phyloP scores from a whole-genome alignment of 2,113 vertebrate species.

The Oriolus oriolus region DNA sequence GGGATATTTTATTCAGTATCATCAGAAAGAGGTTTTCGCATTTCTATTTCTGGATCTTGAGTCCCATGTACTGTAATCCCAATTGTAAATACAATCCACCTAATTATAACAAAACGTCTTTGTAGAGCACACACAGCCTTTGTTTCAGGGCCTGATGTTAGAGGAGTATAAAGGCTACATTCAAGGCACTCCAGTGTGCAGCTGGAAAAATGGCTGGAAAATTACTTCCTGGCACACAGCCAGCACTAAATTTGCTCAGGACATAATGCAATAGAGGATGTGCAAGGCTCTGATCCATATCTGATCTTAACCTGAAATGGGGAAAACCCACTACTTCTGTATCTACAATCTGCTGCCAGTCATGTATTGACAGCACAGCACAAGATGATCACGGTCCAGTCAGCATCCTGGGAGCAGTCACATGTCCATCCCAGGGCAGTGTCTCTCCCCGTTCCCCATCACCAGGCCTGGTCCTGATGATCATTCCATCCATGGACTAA shows the following conservation, averaged over 20 bases:
- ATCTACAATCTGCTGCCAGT: neutral
- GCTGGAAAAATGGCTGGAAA: slow-evolving; percentile 63
- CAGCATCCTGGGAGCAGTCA: neutral
- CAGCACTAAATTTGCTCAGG: slow-evolving; percentile 26
- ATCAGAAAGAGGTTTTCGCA: slow-evolving; percentile 22
- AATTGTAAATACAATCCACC: slow-evolving; percentile 48
- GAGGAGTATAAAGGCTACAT: slow-evolving; percentile 42
- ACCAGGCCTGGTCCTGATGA: neutral
- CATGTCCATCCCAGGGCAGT: accelerated
- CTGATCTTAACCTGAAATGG: neutral
- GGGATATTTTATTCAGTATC: neutral
- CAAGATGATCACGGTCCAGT: accelerated
- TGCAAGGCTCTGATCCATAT: neutral
- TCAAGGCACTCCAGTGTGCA: slow-evolving; percentile 18
- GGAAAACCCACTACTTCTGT: neutral
- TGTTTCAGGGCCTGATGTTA: slow-evolving; percentile 32
- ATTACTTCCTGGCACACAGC: slow-evolving; percentile 40
- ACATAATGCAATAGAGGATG: neutral
- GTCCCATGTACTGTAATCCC: slow-evolving; percentile 33
- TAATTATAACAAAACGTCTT: slow-evolving; percentile 48
- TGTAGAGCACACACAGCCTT: slow-evolving; percentile 53
- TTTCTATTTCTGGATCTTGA: slow-evolving; percentile 29
- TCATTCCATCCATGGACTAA: accelerated
- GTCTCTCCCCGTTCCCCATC: neutral
- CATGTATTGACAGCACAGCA: neutral